Evolutionary conservation across 2,888 invertebrate species (phyloP).

Genomic region (Volucella inflata): DNA sequence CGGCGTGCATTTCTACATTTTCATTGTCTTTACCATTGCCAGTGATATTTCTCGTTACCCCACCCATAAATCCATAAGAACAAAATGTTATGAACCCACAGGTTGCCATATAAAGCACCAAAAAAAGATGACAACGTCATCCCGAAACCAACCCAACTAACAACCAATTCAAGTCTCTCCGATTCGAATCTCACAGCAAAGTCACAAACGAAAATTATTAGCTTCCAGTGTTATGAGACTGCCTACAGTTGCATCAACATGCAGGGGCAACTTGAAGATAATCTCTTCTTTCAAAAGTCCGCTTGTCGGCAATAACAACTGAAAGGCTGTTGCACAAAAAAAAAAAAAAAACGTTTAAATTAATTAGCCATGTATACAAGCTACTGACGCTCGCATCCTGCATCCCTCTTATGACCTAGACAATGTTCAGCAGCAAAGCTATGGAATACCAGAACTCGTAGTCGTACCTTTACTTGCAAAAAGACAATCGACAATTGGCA

Average conservation of each 20-base stretch:
- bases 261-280: slow-evolving; percentile 59
- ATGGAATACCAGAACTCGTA: background rate
- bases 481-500: slow-evolving; percentile 79
- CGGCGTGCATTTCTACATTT: too few species aligned
- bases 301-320: background rate
- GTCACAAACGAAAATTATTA: slow-evolving; percentile 49
- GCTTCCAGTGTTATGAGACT: slow-evolving; percentile 43
- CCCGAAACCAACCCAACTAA: slow-evolving; percentile 5
- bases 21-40: too few species aligned
- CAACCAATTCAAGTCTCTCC: slow-evolving; percentile 52
- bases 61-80: slow-evolving; percentile 4
- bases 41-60: background rate
- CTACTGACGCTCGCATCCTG: slow-evolving; percentile 1
- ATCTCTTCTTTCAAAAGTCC: slow-evolving; percentile 70
- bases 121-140: slow-evolving; percentile 61
- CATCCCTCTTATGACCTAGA: slow-evolving; percentile 32
- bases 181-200: slow-evolving; percentile 57
- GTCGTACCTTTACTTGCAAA: slow-evolving; percentile 32
- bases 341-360: slow-evolving; percentile 53
- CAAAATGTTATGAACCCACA: slow-evolving; percentile 31
- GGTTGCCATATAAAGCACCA: slow-evolving; percentile 47
- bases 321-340: background rate
- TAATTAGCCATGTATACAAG: slow-evolving; percentile 71
- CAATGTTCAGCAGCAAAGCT: slow-evolving; percentile 33
- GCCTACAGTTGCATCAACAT: background rate